Evolutionary conservation across 1,140 invertebrate species (phyloP), one percentile per base, ranked within the genome.

Genomic region (Trissolcus basalis): DNA sequence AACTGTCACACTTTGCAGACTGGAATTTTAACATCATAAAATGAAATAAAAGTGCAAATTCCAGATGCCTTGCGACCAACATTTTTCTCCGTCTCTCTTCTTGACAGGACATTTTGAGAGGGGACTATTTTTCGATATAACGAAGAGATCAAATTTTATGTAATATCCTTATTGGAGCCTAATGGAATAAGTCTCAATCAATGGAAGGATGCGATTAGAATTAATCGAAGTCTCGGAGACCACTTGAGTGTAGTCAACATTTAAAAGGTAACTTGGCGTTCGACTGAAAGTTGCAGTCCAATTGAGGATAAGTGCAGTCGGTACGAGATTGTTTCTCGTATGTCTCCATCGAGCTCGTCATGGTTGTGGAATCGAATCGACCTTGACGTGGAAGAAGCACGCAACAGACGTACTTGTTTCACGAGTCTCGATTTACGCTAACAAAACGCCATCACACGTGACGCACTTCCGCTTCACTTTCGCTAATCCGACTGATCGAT

Each of bases 311-410:
- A 51, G 44, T 39, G 8, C 27, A 56, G 14, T 27, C 35, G 15
- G 35, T 67, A 36, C 14, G 36, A 45, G 27, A 43, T 50, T 56
- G 56, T 41, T 48, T 49, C 16, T 15, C 16, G 36, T 39, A 11
- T 47, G 45, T 56, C 44, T 65, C 19, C 55, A 49, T 49, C 12
- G 43, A 39, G 45, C 41, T 65, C 50, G 63, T 55, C 43, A 50
- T 11, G 36, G 13, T 48, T 50, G 12, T 43, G 36, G 47, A 58
- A 43, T 67, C 44, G 47, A 58, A 51, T 44, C 32, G 63, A 58
- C 63, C 63, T 67, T 67, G 63, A 32, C 33, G 63, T 43, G 13
- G 19, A 55, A 35, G 63, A 56, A 56, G 63, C 53, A 36, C 53
- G 32, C 12, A 44, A 54, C 32, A 43, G 16, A 49, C 50, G 48